A percentile compares a stretch with the other conserved stretches of the same genome.
Evolutionary conservation across 2,888 invertebrate genomes (phyloP).

Genomic region (Tetrapedia diversipes): DNA sequence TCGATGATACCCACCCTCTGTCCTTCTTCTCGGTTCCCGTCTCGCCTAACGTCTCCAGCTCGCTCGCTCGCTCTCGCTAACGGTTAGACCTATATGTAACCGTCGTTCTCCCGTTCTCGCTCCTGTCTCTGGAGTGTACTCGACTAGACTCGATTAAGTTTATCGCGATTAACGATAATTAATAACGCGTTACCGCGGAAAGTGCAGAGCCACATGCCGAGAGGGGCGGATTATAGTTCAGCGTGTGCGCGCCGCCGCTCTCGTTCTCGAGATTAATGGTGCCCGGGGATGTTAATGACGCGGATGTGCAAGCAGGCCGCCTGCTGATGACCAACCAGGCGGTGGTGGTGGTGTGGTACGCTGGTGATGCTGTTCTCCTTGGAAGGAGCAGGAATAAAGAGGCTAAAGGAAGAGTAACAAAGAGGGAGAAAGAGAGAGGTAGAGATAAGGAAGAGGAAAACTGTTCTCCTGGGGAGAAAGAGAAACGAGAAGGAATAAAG

Average conservation of each 20-base stretch:
- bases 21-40: constrained; percentile 4
- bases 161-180: constrained; percentile 71
- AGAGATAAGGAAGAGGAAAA: not conserved
- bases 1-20: not conserved
- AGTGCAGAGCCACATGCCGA: constrained; percentile 35
- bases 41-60: constrained; percentile 14
- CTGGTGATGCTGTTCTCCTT: not conserved
- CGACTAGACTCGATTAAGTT: constrained; percentile 66
- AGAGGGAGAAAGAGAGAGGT: too few species aligned
- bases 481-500: not conserved
- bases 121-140: constrained; percentile 52
- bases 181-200: constrained; percentile 65
- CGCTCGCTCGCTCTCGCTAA: constrained; percentile 26
- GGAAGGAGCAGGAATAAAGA: not conserved
- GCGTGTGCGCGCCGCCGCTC: constrained; percentile 28
- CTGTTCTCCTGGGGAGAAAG: not conserved
- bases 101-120: constrained; percentile 28
- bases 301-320: constrained; percentile 5
- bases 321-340: too few species aligned
- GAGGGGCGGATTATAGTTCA: constrained; percentile 24
- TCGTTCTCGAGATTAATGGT: constrained; percentile 63
- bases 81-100: not conserved
- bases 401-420: not conserved
- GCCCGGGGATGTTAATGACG: constrained; percentile 56
- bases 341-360: too few species aligned